Evolutionary conservation across 1,140 invertebrate genomes (phyloP), one percentile per base, ranked within the genome.

Genomic region (Atopsyche davidsoni): DNA sequence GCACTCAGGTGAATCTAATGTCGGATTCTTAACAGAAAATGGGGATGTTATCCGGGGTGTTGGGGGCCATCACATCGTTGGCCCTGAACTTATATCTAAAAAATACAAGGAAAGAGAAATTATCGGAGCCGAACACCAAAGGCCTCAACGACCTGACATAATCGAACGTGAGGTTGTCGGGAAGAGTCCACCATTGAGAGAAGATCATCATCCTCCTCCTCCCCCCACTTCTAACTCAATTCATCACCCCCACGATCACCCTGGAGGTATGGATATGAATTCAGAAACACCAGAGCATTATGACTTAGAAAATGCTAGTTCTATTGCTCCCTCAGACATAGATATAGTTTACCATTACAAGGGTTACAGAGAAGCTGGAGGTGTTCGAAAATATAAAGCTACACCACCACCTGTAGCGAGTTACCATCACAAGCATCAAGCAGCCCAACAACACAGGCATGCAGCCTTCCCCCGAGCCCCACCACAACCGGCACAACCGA

Each of bases 321-420:
- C 91, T 0, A 96, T 98, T 56, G 95, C 95, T 1, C 93, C 95
- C 0, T 95, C 92, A 9, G 95, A 97, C 67, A 96, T 96, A 52
- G 94, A 97, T 63, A 91, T 97, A 51, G 90, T 95, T 1, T 94
- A 94, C 62, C 93, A 97, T 66, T 97, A 97, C 65, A 95, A 96
- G 75, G 90, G 93, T 55, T 87, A 89, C 71, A 69, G 89, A 64
- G 85, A 89, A 65, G 80, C 79, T 1, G 78, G 77, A 10, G 89
- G 90, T 11, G 80, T 90, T 50, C 68, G 88, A 11, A 92, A 91
- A 67, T 92, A 91, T 64, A 92, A 91, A 68, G 82, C 86, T 3
- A 86, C 80, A 2, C 84, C 85, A 1, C 84, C 86, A 1, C 82
- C 86, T 2, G 78, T 84, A 31, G 75, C 77, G 13, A 76, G 79